Evolutionary conservation across 1,140 invertebrate species (phyloP), one percentile per base, ranked within the genome.

Genomic region (Neodiprion pinetum): DNA sequence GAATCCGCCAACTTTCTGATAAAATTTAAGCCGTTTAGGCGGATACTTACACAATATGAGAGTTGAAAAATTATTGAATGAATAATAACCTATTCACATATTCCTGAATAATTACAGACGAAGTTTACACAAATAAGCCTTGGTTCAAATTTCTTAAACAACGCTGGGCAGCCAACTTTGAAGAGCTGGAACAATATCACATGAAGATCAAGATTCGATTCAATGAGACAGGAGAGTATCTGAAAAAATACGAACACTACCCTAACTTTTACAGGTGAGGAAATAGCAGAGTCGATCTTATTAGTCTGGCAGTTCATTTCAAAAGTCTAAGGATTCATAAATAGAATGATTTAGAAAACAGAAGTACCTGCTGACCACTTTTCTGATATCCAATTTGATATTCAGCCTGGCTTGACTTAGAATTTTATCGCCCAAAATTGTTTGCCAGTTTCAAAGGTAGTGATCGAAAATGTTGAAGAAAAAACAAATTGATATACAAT

Each of bases 111-210:
- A 83, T 90, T 86, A 14, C 82, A 92, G 93, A 92, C 79, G 92
- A 96, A 78, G 85, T 94, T 0, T 98, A 98, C 84, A 93, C 94
- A 0, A 95, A 96, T 77, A 93, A 95, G 78, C 91, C 90, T 23
- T 98, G 94, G 93, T 99, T 96, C 88, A 93, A 95, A 87, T 92
- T 93, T 79, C 86, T 99, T 53, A 98, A 98, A 86, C 93, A 96
- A 81, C 91, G 97, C 67, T 99, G 97, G 97, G 94, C 95, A 11
- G 95, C 96, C 0, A 98, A 98, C 87, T 96, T 96, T 80, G 96
- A 98, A 84, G 92, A 92, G 80, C 89, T 99, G 70, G 96, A 98
- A 86, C 97, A 97, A 82, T 98, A 93, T 87, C 96, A 94, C 85
- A 92, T 98, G 82, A 99, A 98, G 88, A 96, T 99, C 80, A 95